These are phyloP conservation scores for Xiphophorus maculatus DNA, from an alignment of 2,113 vertebrate genomes.

Conservation along the genomic window DNA sequence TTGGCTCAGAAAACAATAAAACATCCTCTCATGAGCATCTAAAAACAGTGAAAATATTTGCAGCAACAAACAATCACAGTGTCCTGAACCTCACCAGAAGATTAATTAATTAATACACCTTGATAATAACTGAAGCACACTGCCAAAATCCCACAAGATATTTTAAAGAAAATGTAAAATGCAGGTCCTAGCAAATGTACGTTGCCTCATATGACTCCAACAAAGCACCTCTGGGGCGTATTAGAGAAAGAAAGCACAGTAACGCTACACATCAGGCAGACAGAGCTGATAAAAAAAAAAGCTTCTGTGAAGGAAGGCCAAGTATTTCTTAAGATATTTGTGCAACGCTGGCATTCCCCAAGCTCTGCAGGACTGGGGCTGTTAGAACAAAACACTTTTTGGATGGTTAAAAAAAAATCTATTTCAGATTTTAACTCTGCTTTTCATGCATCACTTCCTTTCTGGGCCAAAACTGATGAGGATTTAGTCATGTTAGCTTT, in stretches of 20 bases:
- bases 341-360: not conserved
- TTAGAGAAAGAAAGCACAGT: not conserved
- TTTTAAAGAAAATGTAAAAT: not conserved
- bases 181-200: not conserved
- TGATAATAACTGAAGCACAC: not conserved
- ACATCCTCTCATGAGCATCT: not conserved
- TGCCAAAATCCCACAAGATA: conserved; percentile 1
- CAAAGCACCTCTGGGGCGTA: not conserved
- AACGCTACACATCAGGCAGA: not conserved
- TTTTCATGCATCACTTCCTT: not conserved
- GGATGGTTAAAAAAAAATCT: not conserved
- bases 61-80: not conserved
- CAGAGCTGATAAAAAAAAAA: not conserved
- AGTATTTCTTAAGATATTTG: not conserved
- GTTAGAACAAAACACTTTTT: not conserved
- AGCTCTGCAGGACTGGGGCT: not conserved
- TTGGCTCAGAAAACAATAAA: not conserved
- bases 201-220: not conserved
- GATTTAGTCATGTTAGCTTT: not conserved
- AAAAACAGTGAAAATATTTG: not conserved
- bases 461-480: not conserved
- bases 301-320: not conserved
- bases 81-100: not conserved
- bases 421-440: not conserved
- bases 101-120: not conserved